phyloP scores from a whole-genome alignment of 2,888 invertebrate species.

The Sycophila texana region DNA sequence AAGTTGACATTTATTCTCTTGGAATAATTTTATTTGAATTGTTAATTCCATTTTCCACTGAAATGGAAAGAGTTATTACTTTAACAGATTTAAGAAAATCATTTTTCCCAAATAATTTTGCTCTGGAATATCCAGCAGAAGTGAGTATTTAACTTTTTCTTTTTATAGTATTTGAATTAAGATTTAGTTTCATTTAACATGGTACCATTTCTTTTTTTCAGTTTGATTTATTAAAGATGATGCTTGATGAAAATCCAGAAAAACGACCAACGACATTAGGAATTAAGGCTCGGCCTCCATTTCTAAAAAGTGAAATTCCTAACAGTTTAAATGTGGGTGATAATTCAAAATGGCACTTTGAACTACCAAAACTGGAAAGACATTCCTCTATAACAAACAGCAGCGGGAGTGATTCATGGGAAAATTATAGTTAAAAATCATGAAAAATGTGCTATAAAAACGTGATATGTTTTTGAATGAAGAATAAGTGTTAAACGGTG shows the following conservation, averaged over 20 bases:
- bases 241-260: constrained; percentile 86
- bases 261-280: constrained; percentile 86
- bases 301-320: constrained; percentile 67
- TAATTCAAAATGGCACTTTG: constrained; percentile 77
- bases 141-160: constrained; percentile 75
- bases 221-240: constrained; percentile 84
- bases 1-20: constrained; percentile 96
- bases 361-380: constrained; percentile 74
- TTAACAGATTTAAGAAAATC: constrained; percentile 82
- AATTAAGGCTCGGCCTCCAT: constrained; percentile 81
- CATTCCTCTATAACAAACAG: constrained; percentile 68
- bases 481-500: constrained; percentile 26
- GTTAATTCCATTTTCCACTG: constrained; percentile 91
- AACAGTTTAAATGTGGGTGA: constrained; percentile 73
- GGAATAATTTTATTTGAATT: constrained; percentile 96
- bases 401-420: constrained; percentile 64
- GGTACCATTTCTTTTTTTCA: constrained; percentile 71
- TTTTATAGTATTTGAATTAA: constrained; percentile 27
- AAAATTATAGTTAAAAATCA: constrained; percentile 52
- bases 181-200: neutral
- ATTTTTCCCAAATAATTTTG: constrained; percentile 84
- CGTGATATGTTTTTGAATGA: constrained; percentile 49
- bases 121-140: constrained; percentile 82
- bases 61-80: constrained; percentile 89
- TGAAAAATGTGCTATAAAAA: constrained; percentile 45